These are phyloP conservation scores for Notothenia coriiceps DNA, from an alignment of 2,113 vertebrate genomes.

Conservation along the genomic window DNA sequence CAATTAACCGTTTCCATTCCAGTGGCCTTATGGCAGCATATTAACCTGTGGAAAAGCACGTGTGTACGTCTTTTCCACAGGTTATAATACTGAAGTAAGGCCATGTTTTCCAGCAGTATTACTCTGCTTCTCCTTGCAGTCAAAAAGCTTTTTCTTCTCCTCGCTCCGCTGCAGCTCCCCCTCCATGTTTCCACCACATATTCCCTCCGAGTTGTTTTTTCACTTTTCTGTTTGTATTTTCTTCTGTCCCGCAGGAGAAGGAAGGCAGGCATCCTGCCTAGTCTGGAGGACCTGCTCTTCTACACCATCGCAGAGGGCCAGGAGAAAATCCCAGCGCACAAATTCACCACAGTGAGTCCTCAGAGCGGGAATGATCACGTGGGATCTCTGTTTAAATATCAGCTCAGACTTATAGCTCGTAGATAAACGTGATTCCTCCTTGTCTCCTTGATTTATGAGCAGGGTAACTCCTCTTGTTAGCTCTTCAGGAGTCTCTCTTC, in stretches of 20 bases:
- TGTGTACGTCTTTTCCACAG: neutral
- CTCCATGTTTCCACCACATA: constrained; percentile 5
- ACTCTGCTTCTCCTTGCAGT: constrained; percentile 65
- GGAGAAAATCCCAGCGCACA: constrained; percentile 98
- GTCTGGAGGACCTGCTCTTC: constrained; percentile 98
- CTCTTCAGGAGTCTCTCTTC: constrained; percentile 1
- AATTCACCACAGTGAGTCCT: constrained; percentile 96
- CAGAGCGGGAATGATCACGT: too few relatives aligned
- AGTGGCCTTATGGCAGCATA: constrained; percentile 26
- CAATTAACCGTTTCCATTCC: constrained; percentile 10
- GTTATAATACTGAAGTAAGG: constrained; percentile 9
- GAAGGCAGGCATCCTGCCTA: constrained; percentile 95
- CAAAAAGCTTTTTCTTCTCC: constrained; percentile 10
- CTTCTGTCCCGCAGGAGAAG: constrained; percentile 86
- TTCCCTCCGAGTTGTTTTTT: neutral
- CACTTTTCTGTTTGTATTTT: neutral
- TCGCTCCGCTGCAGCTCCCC: constrained; percentile 49
- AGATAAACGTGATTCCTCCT: neutral
- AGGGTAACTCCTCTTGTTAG: neutral
- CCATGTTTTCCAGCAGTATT: constrained; percentile 19
- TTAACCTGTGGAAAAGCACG: constrained; percentile 16
- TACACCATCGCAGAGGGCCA: constrained; percentile 99
- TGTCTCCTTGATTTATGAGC: constrained; percentile 14
- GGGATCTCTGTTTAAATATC: neutral
- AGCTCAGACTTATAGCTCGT: neutral